Evolutionary conservation across 2,888 invertebrate species (phyloP), one percentile per base, ranked within the genome.

Genomic region (Cataglyphis rosenhaueri): DNA sequence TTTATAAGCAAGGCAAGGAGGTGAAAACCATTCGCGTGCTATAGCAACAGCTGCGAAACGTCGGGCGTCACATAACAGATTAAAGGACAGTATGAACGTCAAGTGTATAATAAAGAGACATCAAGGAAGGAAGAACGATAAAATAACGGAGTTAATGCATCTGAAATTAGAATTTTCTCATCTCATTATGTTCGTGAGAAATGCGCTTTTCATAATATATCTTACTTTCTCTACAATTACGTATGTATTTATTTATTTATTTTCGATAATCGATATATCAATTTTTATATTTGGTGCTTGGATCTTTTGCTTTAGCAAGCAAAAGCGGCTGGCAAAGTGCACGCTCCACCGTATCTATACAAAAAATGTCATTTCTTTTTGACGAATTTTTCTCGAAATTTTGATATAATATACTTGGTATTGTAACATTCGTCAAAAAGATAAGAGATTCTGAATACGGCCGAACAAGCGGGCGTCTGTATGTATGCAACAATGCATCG

Each of bases 61-160:
- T 84, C 81, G 57, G 32, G 64, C 57, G 61, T 62, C 57, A 71
- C 82, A 84, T 81, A 85, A 83, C 65, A 79, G 81, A 88, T 84
- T 85, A 87, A 83, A 84, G 78, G 83, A 21, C 82, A 79, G 55
- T 62, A 41, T 41, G 84, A 81, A 85, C 55, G 84, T 68, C 57
- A 59, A 61, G 29, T 66, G 25, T 65, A n/a, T 57, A 55, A 32
- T 41, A 44, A 62, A 61, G 61, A 74, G 29, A 38, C 48, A 21
- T 41, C 73, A 62, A 81, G n/a, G 41, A 38, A 81, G 44, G 41
- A 44, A 57, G 70, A 75, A 18, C 57, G 68, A 68, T 52, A 75
- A 44, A 73, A 48, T 73, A 64, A 81, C 73, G 61, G 52, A 52
- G 29, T 15, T n/a, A 32, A 52, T 35, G 41, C 64, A 12, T 21